Percentiles rank a stretch among this genome's conserved stretches.
Conservation (phyloP, 2,797 vertebrate species). For the Pantherophis vulpinus region DNA sequence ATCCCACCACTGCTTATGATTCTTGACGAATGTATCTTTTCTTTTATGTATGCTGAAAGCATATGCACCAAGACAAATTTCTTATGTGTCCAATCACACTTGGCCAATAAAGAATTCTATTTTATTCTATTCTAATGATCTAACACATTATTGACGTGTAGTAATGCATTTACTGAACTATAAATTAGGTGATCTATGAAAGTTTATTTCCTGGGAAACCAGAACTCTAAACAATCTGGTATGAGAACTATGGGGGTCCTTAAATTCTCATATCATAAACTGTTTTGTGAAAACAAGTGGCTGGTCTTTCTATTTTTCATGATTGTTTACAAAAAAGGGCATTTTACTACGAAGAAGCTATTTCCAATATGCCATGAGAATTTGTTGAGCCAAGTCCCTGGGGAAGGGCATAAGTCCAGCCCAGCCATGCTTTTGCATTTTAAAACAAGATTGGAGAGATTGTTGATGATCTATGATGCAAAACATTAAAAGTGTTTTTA, state of each 20-base stretch:
- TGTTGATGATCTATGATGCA: slow-evolving; percentile 7
- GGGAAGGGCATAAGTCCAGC: slow-evolving; percentile 30
- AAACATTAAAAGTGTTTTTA: slow-evolving; percentile 14
- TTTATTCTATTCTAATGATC: too few species aligned
- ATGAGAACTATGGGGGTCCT: neutral
- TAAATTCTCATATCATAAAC: slow-evolving; percentile 1
- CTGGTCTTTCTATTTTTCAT: slow-evolving; percentile 12
- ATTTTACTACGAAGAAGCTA: slow-evolving; percentile 21
- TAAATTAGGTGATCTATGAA: neutral
- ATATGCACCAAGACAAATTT: too few species aligned
- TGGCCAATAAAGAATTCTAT: too few species aligned
- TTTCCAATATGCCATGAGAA: slow-evolving; percentile 40
- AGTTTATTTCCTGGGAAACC: neutral
- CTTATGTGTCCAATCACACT: too few species aligned
- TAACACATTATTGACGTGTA: neutral
- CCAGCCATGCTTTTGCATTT: neutral
- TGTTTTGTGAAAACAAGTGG: slow-evolving; percentile 4
- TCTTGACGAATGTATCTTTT: too few species aligned
- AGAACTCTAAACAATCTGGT: neutral
- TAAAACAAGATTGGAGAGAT: slow-evolving; percentile 20
- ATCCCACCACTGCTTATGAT: too few species aligned
- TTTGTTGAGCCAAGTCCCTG: slow-evolving; percentile 25
- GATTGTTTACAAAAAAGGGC: slow-evolving; percentile 29
- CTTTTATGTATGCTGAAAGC: too few species aligned
- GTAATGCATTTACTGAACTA: neutral